phyloP scores from a whole-genome alignment of 2,888 invertebrate genomes.

The Zele albiditarsus region DNA sequence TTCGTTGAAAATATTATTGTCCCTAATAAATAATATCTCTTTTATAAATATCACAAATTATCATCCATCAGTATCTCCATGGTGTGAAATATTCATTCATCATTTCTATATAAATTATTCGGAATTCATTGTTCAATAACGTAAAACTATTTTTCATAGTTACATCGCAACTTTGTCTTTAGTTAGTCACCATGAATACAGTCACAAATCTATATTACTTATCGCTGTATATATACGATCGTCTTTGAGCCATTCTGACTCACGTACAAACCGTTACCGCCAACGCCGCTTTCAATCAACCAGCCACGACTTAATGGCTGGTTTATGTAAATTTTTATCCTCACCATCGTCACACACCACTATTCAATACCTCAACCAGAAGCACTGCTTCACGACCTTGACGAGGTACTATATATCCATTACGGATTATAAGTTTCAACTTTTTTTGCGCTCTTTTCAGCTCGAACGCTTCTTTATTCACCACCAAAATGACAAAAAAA shows the following conservation, averaged over 20 bases:
- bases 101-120: no score
- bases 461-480: neutral
- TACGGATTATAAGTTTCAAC: neutral
- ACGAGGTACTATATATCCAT: neutral
- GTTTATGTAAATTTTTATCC: slow-evolving; percentile 65
- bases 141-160: neutral
- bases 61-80: no score
- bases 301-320: slow-evolving; percentile 65
- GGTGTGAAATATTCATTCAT: no score
- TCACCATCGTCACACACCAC: slow-evolving; percentile 43
- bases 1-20: no score
- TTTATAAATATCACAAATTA: no score
- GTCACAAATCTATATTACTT: slow-evolving; percentile 45
- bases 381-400: slow-evolving; percentile 1
- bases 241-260: slow-evolving; percentile 60
- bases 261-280: slow-evolving; percentile 56
- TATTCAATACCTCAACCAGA: slow-evolving; percentile 35
- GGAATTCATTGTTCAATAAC: no score
- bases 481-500: neutral
- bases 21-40: no score
- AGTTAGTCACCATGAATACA: neutral
- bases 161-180: neutral
- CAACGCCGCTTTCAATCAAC: slow-evolving; percentile 63
- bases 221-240: slow-evolving; percentile 64
- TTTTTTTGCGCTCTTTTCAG: neutral